Evolutionary conservation across 2,888 invertebrate genomes (phyloP).

Genomic region (Lypha dubia): DNA sequence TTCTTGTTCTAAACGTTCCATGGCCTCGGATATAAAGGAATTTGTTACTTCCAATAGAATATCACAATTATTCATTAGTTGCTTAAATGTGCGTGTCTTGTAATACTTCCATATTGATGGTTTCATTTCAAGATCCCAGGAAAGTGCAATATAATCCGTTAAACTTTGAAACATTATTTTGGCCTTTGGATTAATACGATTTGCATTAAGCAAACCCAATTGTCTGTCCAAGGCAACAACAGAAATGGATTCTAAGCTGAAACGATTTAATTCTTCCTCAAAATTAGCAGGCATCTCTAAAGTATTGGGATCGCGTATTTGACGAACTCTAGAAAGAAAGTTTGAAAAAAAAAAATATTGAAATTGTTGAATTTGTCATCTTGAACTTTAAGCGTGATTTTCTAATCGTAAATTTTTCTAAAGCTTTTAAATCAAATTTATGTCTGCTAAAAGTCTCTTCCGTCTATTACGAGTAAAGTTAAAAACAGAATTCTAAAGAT

Average conservation of each 20-base stretch:
- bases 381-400: no score
- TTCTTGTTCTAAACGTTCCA: slow-evolving; percentile 75
- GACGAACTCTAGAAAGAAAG: slow-evolving; percentile 77
- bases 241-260: slow-evolving; percentile 85
- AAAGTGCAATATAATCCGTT: slow-evolving; percentile 60
- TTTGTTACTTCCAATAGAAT: slow-evolving; percentile 75
- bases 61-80: slow-evolving; percentile 76
- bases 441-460: no score
- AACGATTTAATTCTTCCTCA: slow-evolving; percentile 84
- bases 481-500: no score
- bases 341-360: not conserved
- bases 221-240: slow-evolving; percentile 83
- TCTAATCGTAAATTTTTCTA: no score
- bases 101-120: slow-evolving; percentile 76
- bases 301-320: slow-evolving; percentile 77
- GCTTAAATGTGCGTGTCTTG: slow-evolving; percentile 75
- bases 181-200: slow-evolving; percentile 70
- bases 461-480: no score
- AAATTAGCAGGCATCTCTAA: slow-evolving; percentile 83
- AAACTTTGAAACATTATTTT: slow-evolving; percentile 73
- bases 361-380: no score
- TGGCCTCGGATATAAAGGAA: slow-evolving; percentile 80
- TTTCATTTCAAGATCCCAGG: slow-evolving; percentile 74
- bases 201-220: slow-evolving; percentile 76
- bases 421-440: no score